These are phyloP conservation scores for Platichthys stellatus DNA, from an alignment of 2,113 vertebrate genomes.

Conservation along the genomic window DNA sequence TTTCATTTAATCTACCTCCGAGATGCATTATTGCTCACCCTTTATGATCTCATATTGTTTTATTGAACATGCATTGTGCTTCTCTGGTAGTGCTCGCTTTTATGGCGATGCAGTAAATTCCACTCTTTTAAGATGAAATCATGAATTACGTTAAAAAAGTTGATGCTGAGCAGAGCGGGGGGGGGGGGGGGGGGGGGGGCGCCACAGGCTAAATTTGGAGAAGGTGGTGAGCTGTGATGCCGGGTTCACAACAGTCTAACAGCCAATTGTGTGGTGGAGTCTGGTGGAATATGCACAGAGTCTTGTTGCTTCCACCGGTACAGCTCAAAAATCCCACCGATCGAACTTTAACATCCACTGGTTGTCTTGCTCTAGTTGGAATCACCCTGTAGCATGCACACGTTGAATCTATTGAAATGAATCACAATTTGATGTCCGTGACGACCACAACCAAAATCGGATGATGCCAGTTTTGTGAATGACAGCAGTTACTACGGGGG, in stretches of 20 bases:
- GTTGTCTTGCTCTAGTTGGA: conserved; percentile 20
- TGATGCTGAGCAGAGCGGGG: conserved; percentile 33
- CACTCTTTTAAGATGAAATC: conserved; percentile 77
- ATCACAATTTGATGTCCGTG: conserved; percentile 13
- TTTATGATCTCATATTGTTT: conserved; percentile 87
- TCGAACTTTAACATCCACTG: conserved; percentile 18
- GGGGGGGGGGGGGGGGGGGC: conserved; percentile 35
- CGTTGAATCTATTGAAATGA: conserved; percentile 17
- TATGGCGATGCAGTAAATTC: conserved; percentile 79
- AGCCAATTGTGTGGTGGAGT: not conserved
- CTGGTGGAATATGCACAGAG: conserved; percentile 14
- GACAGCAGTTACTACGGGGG: conserved; percentile 3
- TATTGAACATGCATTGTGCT: conserved; percentile 84
- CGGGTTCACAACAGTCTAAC: conserved; percentile 29
- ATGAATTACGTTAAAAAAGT: conserved; percentile 70
- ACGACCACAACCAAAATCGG: conserved; percentile 8
- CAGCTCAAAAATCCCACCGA: conserved; percentile 33
- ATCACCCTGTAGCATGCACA: not conserved
- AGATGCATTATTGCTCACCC: conserved; percentile 82
- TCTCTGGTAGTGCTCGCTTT: conserved; percentile 77
- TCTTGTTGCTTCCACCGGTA: not conserved
- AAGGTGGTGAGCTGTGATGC: conserved; percentile 25
- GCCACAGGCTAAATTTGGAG: conserved; percentile 52
- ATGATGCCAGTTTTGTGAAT: not conserved
- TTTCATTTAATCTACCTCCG: conserved; percentile 84